Evolutionary conservation across 2,888 invertebrate species (phyloP).

Genomic region (Ceramica pisi): DNA sequence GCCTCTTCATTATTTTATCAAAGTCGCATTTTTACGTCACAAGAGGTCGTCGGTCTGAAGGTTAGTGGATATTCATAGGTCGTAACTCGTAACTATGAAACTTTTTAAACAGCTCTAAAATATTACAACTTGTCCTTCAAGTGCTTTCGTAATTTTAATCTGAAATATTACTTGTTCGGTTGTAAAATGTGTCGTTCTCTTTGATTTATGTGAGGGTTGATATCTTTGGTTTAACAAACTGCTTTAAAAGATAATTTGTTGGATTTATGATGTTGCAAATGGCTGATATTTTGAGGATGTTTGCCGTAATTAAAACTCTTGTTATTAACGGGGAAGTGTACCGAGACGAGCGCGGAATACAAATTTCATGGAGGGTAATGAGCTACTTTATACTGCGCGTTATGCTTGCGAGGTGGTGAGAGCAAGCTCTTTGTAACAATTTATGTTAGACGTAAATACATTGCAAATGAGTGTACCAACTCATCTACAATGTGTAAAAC

Average conservation of each 20-base stretch:
- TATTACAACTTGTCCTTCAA: constrained; percentile 48
- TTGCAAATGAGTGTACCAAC: neutral
- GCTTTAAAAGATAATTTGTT: constrained; percentile 54
- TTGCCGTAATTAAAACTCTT: constrained; percentile 58
- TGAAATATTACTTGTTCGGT: constrained; percentile 52
- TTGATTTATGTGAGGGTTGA: constrained; percentile 55
- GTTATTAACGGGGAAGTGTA: constrained; percentile 47
- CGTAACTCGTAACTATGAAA: constrained; percentile 40
- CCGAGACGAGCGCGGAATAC: constrained; percentile 41
- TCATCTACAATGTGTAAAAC: too few species aligned
- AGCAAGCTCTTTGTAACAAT: neutral
- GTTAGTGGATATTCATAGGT: constrained; percentile 39
- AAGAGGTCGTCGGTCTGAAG: constrained; percentile 26
- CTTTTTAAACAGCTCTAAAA: constrained; percentile 53
- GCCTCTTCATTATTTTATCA: constrained; percentile 57
- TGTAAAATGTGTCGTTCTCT: constrained; percentile 50
- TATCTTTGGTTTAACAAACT: constrained; percentile 51
- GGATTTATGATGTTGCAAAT: constrained; percentile 52
- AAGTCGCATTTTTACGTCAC: constrained; percentile 39
- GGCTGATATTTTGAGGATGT: constrained; percentile 56
- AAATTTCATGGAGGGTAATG: constrained; percentile 55
- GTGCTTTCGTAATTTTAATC: constrained; percentile 52
- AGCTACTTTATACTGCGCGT: constrained; percentile 44
- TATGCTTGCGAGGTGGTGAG: constrained; percentile 17
- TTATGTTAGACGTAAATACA: neutral